Percentiles rank a stretch among this genome's conserved stretches.
phyloP scores from a whole-genome alignment of 2,797 vertebrate species.

The Danio kyathit region DNA sequence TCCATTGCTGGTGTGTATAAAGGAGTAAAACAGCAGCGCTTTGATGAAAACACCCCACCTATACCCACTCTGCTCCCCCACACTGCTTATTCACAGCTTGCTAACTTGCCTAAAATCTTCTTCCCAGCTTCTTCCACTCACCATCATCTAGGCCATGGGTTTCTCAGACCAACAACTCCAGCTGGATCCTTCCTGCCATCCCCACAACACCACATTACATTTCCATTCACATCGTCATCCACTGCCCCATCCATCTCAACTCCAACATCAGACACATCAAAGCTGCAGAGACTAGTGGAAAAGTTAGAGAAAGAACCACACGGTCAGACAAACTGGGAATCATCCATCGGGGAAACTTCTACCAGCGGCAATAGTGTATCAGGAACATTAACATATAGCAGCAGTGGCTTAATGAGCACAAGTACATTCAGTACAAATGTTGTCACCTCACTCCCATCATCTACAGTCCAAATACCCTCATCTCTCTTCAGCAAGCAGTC shows the following conservation, averaged over 20 bases:
- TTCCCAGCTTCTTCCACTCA: conserved; percentile 77
- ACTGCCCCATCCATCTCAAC: conserved; percentile 71
- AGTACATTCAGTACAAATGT: conserved; percentile 76
- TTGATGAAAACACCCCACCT: conserved; percentile 84
- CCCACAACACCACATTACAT: conserved; percentile 75
- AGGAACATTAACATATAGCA: conserved; percentile 38
- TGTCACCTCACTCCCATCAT: conserved; percentile 74
- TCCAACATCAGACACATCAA: conserved; percentile 89
- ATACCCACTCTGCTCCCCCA: conserved; percentile 76
- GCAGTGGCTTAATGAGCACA: conserved; percentile 72
- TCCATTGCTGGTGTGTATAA: conserved; percentile 78
- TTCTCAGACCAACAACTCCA: conserved; percentile 73
- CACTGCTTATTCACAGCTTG: conserved; percentile 79
- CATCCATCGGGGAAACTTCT: conserved; percentile 71
- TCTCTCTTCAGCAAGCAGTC: conserved; percentile 79
- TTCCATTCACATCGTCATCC: conserved; percentile 75
- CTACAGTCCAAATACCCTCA: conserved; percentile 66
- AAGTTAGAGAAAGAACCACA: conserved; percentile 86
- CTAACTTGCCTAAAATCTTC: conserved; percentile 81
- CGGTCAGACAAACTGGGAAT: conserved; percentile 69
- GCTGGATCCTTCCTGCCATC: conserved; percentile 73
- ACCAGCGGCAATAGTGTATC: conserved; percentile 55
- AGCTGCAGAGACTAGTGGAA: conserved; percentile 90
- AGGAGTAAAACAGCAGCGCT: conserved; percentile 77
- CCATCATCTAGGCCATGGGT: conserved; percentile 73